phyloP scores from a whole-genome alignment of 2,113 vertebrate species.

The Eidolon helvum region DNA sequence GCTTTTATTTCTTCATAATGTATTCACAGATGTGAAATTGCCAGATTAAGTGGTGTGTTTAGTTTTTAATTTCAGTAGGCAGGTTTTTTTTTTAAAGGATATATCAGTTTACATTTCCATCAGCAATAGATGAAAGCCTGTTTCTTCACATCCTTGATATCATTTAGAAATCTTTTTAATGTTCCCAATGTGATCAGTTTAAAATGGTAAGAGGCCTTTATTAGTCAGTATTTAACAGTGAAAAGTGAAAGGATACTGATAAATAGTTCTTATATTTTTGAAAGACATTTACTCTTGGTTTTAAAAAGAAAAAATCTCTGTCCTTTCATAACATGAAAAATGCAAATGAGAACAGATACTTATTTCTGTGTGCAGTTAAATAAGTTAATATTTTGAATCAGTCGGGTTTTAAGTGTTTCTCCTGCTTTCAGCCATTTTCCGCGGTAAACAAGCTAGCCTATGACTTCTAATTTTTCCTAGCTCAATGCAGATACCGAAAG shows the following conservation, averaged over 20 bases:
- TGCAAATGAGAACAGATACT: not conserved
- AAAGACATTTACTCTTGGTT: not conserved
- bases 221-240: slow-evolving; percentile 16
- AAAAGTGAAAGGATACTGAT: slow-evolving; percentile 15
- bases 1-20: not conserved
- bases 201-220: slow-evolving; percentile 27
- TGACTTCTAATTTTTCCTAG: slow-evolving; percentile 81
- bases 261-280: slow-evolving; percentile 21
- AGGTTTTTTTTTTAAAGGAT: not conserved
- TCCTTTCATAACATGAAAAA: slow-evolving; percentile 46
- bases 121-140: not conserved
- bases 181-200: slow-evolving; percentile 20
- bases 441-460: slow-evolving; percentile 48
- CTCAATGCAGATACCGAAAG: slow-evolving; percentile 91
- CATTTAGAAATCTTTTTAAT: slow-evolving; percentile 17
- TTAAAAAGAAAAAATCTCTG: not conserved
- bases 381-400: slow-evolving; percentile 54
- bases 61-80: slow-evolving; percentile 19
- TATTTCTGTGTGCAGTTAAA: not conserved
- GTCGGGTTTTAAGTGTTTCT: slow-evolving; percentile 4
- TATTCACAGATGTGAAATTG: not conserved
- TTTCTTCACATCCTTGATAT: slow-evolving; percentile 6
- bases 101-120: not conserved
- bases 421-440: slow-evolving; percentile 42
- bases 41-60: not conserved